Evolutionary conservation across 35 echinoderm and acorn worm species (phyloP).

Genomic region (Apostichopus japonicus): DNA sequence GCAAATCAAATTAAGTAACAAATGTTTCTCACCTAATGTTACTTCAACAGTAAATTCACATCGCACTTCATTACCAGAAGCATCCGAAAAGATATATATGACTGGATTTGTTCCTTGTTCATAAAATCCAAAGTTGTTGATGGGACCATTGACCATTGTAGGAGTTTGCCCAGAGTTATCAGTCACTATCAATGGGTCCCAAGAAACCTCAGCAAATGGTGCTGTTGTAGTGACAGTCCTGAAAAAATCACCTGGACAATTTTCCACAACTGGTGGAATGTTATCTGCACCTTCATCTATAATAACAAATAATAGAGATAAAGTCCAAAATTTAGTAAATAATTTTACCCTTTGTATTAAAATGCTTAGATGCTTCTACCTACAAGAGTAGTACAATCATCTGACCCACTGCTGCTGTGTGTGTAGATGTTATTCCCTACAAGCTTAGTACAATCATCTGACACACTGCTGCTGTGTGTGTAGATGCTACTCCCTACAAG

Average conservation of each 20-base stretch:
- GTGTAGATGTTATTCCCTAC: too few species aligned
- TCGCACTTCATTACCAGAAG: neutral
- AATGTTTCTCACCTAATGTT: neutral
- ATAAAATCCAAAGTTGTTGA: constrained; percentile 1
- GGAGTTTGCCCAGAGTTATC: neutral
- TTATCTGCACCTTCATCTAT: neutral
- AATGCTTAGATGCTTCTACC: too few species aligned
- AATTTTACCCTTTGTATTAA: too few species aligned
- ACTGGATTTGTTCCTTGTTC: neutral
- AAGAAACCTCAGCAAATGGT: constrained; percentile 5
- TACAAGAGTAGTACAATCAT: too few species aligned
- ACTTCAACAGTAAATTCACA: neutral
- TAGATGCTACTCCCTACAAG: too few species aligned
- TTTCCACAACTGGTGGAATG: neutral
- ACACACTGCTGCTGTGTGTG: too few species aligned
- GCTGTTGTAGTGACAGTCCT: neutral
- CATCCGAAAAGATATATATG: neutral
- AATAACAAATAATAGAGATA: too few species aligned
- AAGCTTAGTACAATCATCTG: too few species aligned
- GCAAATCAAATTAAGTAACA: too few species aligned
- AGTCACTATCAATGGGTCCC: constrained; percentile 6
- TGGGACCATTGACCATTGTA: neutral
- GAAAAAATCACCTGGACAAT: neutral
- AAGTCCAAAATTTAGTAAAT: too few species aligned
- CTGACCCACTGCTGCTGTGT: too few species aligned